Evolutionary conservation across 2,888 invertebrate species (phyloP).

Genomic region (Platycheirus albimanus): DNA sequence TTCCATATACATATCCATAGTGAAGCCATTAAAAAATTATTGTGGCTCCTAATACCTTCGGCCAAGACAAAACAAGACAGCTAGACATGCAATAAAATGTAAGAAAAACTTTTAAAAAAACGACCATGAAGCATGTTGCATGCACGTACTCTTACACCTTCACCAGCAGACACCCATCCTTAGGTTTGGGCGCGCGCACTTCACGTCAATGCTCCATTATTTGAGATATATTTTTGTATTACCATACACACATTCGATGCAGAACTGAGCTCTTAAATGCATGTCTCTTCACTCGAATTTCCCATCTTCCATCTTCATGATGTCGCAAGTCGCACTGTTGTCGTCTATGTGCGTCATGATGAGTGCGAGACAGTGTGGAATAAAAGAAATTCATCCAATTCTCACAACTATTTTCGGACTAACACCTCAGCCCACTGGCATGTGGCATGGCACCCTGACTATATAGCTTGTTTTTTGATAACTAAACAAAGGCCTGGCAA

Average conservation of each 20-base stretch:
- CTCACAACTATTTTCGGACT: conserved; percentile 70
- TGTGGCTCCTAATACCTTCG: conserved; percentile 60
- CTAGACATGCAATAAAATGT: conserved; percentile 68
- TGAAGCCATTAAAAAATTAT: conserved; percentile 70
- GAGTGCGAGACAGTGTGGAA: conserved; percentile 42
- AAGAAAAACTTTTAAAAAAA: conserved; percentile 7
- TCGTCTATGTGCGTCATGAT: conserved; percentile 49
- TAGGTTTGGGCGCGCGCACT: conserved; percentile 36
- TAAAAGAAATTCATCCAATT: conserved; percentile 71
- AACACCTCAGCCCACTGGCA: conserved; percentile 12
- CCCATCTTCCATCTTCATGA: conserved; percentile 8
- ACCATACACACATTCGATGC: conserved; percentile 14
- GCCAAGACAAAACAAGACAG: conserved; percentile 59
- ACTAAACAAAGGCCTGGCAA: conserved; percentile 70
- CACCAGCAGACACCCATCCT: conserved; percentile 35
- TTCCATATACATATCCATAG: conserved; percentile 41
- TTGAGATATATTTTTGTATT: conserved; percentile 40
- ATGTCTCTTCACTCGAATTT: conserved; percentile 15
- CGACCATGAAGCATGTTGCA: conserved; percentile 45
- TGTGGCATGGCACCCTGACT: too few relatives aligned
- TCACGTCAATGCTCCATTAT: conserved; percentile 65
- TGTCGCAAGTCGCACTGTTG: conserved; percentile 20
- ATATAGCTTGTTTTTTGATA: conserved; percentile 67
- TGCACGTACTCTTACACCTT: too few relatives aligned
- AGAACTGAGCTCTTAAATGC: conserved; percentile 28